A percentile compares a stretch with the other conserved stretches of the same genome.
phyloP scores from a whole-genome alignment of 2,113 vertebrate species.

The Lipotes vexillifer region DNA sequence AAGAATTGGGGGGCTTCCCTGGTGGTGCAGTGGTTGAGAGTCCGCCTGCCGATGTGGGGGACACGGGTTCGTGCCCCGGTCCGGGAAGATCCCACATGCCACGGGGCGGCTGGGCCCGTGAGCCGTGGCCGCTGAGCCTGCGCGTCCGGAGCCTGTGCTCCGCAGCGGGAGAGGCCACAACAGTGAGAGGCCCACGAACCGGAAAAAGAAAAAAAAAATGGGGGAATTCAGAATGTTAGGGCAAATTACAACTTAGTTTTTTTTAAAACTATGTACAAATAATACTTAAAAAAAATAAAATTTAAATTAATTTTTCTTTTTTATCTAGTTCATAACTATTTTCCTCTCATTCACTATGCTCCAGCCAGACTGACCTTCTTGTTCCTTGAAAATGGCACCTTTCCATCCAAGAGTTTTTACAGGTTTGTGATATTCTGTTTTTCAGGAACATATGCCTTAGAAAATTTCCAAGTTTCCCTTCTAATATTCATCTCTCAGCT shows the following conservation, averaged over 20 bases:
- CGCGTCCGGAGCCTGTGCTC: too few species aligned
- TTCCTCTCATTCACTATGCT: background rate
- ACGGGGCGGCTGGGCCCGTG: too few species aligned
- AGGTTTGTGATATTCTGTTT: background rate
- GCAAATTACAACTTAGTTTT: background rate
- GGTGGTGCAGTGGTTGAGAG: too few species aligned
- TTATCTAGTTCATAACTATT: background rate
- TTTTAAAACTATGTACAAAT: background rate
- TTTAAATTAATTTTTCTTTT: background rate
- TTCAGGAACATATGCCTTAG: background rate
- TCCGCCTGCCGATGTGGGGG: too few species aligned
- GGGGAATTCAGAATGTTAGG: background rate
- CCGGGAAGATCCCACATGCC: too few species aligned
- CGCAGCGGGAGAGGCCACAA: too few species aligned
- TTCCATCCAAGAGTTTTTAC: background rate
- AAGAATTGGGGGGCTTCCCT: background rate
- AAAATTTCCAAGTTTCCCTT: background rate
- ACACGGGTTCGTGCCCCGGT: too few species aligned
- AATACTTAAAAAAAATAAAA: background rate
- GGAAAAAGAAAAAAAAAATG: background rate
- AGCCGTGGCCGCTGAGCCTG: too few species aligned
- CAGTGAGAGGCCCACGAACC: too few species aligned
- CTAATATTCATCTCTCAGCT: background rate
- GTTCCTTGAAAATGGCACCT: background rate
- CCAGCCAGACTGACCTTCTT: background rate